Conservation (phyloP, 2,888 invertebrate genomes). For the Acheta domesticus region DNA sequence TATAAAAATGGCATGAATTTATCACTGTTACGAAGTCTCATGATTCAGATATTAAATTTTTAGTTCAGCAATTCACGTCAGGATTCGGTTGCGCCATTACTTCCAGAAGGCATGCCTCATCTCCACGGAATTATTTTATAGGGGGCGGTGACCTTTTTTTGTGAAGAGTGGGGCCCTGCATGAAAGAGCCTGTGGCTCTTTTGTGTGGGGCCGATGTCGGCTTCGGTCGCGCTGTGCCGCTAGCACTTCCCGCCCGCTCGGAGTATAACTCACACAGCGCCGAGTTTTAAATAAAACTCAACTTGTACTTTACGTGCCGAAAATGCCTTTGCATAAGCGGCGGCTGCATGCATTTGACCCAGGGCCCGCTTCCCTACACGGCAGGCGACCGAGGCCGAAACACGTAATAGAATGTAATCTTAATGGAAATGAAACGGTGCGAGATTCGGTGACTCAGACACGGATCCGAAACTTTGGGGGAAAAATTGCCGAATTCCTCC, state of each 20-base stretch:
- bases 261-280: not conserved
- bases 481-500: too few species aligned
- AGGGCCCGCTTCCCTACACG: too few species aligned
- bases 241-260: not conserved
- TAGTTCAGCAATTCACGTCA: not conserved
- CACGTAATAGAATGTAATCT: too few species aligned
- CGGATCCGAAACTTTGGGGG: too few species aligned
- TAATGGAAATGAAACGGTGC: not conserved
- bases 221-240: not conserved
- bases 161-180: not conserved
- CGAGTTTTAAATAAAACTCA: not conserved
- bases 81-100: not conserved
- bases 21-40: not conserved
- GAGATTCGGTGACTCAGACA: not conserved
- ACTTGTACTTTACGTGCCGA: not conserved
- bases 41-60: not conserved
- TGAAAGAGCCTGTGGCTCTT: not conserved
- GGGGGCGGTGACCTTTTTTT: not conserved
- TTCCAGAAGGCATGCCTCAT: not conserved
- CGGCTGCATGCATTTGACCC: not conserved
- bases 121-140: not conserved
- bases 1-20: too few species aligned
- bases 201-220: not conserved
- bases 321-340: slow-evolving; percentile 4
- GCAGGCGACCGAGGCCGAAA: too few species aligned